Evolutionary conservation across 2,113 vertebrate species (phyloP).

Genomic region (Galbula dea): DNA sequence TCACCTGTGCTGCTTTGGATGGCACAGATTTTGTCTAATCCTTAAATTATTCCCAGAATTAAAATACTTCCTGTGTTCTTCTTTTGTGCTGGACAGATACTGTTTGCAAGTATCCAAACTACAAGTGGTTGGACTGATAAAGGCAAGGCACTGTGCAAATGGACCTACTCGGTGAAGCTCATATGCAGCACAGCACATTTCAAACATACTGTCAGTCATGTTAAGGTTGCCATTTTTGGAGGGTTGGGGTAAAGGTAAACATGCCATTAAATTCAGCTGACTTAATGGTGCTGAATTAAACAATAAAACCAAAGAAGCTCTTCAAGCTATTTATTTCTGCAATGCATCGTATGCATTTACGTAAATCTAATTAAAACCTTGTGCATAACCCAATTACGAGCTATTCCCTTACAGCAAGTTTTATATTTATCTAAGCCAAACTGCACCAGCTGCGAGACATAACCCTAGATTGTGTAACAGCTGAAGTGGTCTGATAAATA

Average conservation of each 20-base stretch:
- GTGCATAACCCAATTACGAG: conserved; percentile 47
- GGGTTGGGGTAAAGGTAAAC: not conserved
- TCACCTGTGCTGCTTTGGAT: not conserved
- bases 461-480: conserved; percentile 30
- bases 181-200: not conserved
- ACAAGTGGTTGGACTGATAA: not conserved
- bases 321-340: conserved; percentile 50
- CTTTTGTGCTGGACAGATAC: not conserved
- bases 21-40: not conserved
- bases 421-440: conserved; percentile 47
- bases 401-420: conserved; percentile 56
- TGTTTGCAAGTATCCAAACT: not conserved
- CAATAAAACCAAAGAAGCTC: not conserved
- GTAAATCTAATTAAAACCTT: conserved; percentile 53
- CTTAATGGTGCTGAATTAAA: not conserved
- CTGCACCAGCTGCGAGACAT: conserved; percentile 34
- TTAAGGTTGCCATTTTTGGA: not conserved
- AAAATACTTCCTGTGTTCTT: not conserved
- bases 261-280: not conserved
- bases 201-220: not conserved
- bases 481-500: not conserved
- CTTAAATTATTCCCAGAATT: not conserved
- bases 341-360: conserved; percentile 29
- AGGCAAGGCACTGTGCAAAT: not conserved
- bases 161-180: not conserved